Evolutionary conservation across 1,140 invertebrate genomes (phyloP).

Genomic region (Dreissena rostriformis): DNA sequence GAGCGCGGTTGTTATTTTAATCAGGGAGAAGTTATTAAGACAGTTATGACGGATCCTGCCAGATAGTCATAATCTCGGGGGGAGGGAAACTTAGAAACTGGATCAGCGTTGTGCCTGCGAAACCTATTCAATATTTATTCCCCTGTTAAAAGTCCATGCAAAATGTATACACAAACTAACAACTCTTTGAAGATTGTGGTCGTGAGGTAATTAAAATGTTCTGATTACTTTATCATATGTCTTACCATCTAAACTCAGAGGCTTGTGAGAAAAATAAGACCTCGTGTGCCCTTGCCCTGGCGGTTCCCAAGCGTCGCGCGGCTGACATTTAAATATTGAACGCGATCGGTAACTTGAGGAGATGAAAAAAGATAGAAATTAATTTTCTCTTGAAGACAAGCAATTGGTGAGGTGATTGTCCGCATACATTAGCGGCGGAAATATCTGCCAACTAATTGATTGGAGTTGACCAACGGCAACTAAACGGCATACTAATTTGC

Average conservation of each 20-base stretch:
- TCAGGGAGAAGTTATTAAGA: constrained; percentile 1
- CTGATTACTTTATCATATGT: constrained; percentile 60
- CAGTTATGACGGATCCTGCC: constrained; percentile 1
- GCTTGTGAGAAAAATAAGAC: constrained; percentile 57
- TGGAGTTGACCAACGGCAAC: constrained; percentile 21
- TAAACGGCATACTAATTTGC: constrained; percentile 36
- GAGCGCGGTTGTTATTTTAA: neutral
- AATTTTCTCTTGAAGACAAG: constrained; percentile 29
- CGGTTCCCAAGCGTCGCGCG: constrained; percentile 46
- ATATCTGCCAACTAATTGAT: constrained; percentile 4
- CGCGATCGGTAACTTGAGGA: constrained; percentile 24
- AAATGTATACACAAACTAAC: constrained; percentile 54
- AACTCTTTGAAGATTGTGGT: constrained; percentile 46
- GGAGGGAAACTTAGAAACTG: constrained; percentile 48
- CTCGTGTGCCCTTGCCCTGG: constrained; percentile 28
- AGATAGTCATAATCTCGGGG: constrained; percentile 28
- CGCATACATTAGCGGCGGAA: constrained; percentile 34
- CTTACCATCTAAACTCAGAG: constrained; percentile 50
- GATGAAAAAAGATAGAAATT: constrained; percentile 41
- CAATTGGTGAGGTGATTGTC: neutral
- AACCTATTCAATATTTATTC: constrained; percentile 53
- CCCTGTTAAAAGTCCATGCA: constrained; percentile 57
- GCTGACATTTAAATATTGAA: constrained; percentile 52
- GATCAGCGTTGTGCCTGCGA: constrained; percentile 46
- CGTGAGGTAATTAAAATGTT: constrained; percentile 56